phyloP scores from a whole-genome alignment of 2,113 vertebrate species.

The Silurus glanis region DNA sequence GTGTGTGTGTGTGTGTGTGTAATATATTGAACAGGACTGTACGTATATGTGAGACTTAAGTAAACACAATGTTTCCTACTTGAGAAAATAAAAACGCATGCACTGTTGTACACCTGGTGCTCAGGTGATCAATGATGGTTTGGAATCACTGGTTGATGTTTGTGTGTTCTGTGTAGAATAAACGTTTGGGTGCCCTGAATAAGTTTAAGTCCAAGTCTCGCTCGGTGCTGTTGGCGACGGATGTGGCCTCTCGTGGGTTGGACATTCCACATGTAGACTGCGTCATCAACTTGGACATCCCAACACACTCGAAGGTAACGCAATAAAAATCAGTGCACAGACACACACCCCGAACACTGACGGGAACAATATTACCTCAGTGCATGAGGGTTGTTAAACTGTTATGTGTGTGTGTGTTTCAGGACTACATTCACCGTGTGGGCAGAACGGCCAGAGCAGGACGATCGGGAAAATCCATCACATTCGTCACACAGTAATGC shows the following conservation, averaged over 20 bases:
- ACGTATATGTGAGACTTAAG: neutral
- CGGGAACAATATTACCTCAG: too few relatives aligned
- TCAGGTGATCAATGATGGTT: neutral
- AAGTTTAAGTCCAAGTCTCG: slow-evolving; percentile 97
- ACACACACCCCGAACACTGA: neutral
- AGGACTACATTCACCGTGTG: slow-evolving; percentile 98
- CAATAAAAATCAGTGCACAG: neutral
- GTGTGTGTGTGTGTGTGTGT: too few relatives aligned
- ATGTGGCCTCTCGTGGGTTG: slow-evolving; percentile 93
- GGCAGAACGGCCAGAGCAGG: slow-evolving; percentile 94
- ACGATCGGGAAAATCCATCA: slow-evolving; percentile 93
- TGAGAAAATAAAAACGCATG: neutral
- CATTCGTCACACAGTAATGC: slow-evolving; percentile 93
- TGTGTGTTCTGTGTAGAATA: slow-evolving; percentile 76
- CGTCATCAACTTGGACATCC: slow-evolving; percentile 98
- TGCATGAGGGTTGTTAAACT: neutral
- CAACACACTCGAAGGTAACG: slow-evolving; percentile 93
- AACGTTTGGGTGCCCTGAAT: slow-evolving; percentile 91
- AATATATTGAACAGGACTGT: neutral
- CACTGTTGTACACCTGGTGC: neutral
- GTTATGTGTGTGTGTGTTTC: slow-evolving; percentile 34
- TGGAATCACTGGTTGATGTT: neutral
- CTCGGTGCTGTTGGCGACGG: slow-evolving; percentile 92
- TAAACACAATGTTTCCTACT: neutral
- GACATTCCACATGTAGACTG: slow-evolving; percentile 98